Conservation (phyloP, 2,888 invertebrate genomes). For the Aricia artaxerxes region DNA sequence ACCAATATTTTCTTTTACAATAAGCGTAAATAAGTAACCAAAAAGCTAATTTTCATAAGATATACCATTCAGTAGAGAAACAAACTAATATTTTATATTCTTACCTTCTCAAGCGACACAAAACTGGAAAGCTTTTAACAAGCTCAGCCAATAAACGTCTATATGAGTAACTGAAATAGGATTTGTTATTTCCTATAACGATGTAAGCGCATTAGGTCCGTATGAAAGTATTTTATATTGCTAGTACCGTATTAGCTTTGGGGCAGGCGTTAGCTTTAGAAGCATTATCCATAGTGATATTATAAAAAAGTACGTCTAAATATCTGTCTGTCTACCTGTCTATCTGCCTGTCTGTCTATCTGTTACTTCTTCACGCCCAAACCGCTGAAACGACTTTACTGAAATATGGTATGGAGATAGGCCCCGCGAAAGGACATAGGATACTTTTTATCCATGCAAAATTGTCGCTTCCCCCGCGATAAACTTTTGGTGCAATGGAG, state of each 20-base stretch:
- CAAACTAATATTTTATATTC: background rate
- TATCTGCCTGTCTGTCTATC: too few relatives aligned
- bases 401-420: too few relatives aligned
- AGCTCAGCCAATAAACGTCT: constrained; percentile 1
- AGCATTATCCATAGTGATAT: background rate
- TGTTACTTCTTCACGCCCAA: too few relatives aligned
- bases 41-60: background rate
- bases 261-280: background rate
- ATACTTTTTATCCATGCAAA: too few relatives aligned
- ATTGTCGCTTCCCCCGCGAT: too few relatives aligned
- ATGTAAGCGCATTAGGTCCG: background rate
- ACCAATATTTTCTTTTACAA: too few relatives aligned
- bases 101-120: background rate
- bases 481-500: too few relatives aligned
- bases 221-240: background rate
- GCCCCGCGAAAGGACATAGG: too few relatives aligned
- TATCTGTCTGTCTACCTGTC: too few relatives aligned
- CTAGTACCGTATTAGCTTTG: background rate
- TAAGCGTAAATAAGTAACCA: too few relatives aligned
- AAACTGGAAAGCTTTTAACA: constrained; percentile 3
- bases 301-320: too few relatives aligned
- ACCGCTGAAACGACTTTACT: too few relatives aligned
- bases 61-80: background rate
- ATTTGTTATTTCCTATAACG: constrained; percentile 13
- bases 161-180: background rate